A percentile compares a stretch with the other conserved stretches of the same genome.
Conservation (phyloP, 2,113 vertebrate genomes). For the Trachemys scripta region DNA sequence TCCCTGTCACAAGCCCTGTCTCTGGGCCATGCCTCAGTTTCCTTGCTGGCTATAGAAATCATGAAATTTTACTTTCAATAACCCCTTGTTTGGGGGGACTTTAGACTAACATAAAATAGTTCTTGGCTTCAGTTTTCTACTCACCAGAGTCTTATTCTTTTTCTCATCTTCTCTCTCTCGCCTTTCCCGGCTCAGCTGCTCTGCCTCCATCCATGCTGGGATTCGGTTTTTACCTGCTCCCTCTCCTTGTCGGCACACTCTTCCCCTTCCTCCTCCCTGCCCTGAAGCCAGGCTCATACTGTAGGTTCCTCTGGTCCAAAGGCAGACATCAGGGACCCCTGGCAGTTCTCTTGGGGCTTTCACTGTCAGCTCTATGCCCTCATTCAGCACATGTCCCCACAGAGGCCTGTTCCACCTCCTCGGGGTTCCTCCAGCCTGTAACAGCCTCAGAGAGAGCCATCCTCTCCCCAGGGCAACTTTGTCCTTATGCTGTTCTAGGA, state of each 20-base stretch:
- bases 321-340: neutral
- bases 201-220: neutral
- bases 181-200: neutral
- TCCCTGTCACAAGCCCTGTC: neutral
- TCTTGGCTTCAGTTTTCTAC: neutral
- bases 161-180: neutral
- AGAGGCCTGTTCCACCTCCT: no score
- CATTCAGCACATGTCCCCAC: no score
- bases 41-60: neutral
- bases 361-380: no score
- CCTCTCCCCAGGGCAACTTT: no score
- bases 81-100: neutral
- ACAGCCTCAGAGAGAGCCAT: no score
- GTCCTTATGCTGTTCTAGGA: no score
- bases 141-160: neutral
- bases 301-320: neutral
- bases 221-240: neutral
- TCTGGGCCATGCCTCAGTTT: neutral
- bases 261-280: neutral
- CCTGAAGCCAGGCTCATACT: neutral
- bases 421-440: no score
- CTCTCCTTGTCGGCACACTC: neutral
- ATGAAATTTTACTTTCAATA: neutral
- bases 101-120: neutral
- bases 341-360: no score